Conservation (phyloP, 1,140 invertebrate genomes). For the Formica exsecta region DNA sequence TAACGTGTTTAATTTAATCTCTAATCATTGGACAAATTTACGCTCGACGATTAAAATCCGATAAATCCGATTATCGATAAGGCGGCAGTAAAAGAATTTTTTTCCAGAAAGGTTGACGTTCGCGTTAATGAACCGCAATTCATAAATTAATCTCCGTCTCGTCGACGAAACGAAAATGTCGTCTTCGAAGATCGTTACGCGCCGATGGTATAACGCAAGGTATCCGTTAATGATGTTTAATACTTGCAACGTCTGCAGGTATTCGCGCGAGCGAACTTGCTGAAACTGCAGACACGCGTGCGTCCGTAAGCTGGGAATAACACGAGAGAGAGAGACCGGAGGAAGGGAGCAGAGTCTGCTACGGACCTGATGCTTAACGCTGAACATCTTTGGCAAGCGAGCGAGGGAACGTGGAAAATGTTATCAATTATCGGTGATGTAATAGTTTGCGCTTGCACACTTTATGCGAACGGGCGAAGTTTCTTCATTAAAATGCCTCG, state of each 20-base stretch:
- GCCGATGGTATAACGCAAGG: constrained; percentile 19
- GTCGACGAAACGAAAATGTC: constrained; percentile 18
- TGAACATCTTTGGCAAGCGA: constrained; percentile 39
- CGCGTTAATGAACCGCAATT: constrained; percentile 43
- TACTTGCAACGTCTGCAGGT: constrained; percentile 49
- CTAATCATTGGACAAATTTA: constrained; percentile 42
- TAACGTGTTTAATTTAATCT: constrained; percentile 38
- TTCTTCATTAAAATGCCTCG: constrained; percentile 62
- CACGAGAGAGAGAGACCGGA: neutral
- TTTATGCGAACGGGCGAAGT: constrained; percentile 56
- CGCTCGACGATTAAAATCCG: constrained; percentile 44
- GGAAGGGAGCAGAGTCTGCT: neutral
- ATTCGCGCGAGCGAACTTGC: constrained; percentile 16
- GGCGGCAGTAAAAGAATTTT: constrained; percentile 4
- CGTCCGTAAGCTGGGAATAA: constrained; percentile 42
- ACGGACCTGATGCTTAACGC: constrained; percentile 28
- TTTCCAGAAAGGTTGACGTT: constrained; percentile 9
- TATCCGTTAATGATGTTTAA: constrained; percentile 55
- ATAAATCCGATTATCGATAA: constrained; percentile 46
- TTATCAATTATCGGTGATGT: constrained; percentile 64
- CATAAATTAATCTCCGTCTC: constrained; percentile 50
- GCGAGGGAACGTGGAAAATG: constrained; percentile 46
- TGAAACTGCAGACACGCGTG: constrained; percentile 36
- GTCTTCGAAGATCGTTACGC: constrained; percentile 42
- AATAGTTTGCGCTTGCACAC: constrained; percentile 62